Base-by-base conservation (phyloP, 2,797 vertebrate genomes). In the Hafferia zeledoni region DNA sequence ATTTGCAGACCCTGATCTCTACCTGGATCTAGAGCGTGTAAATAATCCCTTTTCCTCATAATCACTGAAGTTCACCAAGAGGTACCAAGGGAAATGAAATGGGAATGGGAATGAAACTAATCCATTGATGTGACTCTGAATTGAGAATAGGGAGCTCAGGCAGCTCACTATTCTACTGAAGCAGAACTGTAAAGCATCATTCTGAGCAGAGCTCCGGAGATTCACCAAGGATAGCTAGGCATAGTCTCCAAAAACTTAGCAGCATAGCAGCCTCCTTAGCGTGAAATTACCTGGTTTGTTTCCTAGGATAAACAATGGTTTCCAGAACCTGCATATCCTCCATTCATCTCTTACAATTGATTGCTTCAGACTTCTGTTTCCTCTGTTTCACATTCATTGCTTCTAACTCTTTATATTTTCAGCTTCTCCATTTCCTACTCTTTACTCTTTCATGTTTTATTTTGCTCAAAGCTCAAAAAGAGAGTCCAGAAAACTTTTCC, bases 31-130 rank as follows among this genome's bases (percentile, higher is more conserved):
- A 55, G 31, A 89, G 89, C 31, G 7, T 93, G 72, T 89, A 96
- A 96, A 95, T 77, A 90, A 87, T 83, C 72, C 44, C 55, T 91
- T 83, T 94, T 93, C 93, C 92, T 96, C 49, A 24, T 79, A 97
- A 95, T 82, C 88, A 93, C 76, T 52, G 69, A 52, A 86, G 65
- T 79, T 87, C 85, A 89, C 83, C 81, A 94, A 50, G 89, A n/a
- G 46, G 41, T 93, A 18, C 30, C 50, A 85, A 57, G 75, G 61
- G 64, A 56, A 70, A 88, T 64, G 46, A 84, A 94, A 85, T 64
- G 47, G 39, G 75, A 96, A 83, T 76, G 80, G 75, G 91, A 93
- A 89, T 35, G 46, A 93, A 97, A 93, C 74, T 83, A 78, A 96
- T 86, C 56, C 89, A 83, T 18, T 79, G 33, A 74, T 87, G 77